A percentile compares a stretch with the other conserved stretches of the same genome.
phyloP scores from a whole-genome alignment of 2,888 invertebrate genomes.

The Achlya flavicornis region DNA sequence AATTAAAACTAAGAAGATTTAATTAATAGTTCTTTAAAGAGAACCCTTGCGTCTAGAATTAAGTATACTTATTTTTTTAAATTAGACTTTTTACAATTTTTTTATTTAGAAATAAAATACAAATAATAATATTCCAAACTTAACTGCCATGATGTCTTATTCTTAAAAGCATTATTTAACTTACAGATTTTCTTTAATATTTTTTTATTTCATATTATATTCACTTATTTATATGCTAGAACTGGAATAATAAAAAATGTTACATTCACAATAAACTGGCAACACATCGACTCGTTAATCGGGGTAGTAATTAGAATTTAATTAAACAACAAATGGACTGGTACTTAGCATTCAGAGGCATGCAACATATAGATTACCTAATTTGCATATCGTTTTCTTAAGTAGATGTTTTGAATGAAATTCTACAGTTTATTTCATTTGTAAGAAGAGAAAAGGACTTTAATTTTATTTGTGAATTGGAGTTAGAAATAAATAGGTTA shows the following conservation, averaged over 20 bases:
- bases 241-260: not conserved
- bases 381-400: conserved; percentile 19
- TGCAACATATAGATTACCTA: conserved; percentile 20
- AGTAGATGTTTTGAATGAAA: not conserved
- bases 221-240: too few relatives aligned
- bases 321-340: conserved; percentile 56
- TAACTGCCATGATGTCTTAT: too few relatives aligned
- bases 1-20: too few relatives aligned
- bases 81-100: too few relatives aligned
- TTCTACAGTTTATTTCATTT: not conserved
- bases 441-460: not conserved
- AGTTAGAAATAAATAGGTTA: not conserved
- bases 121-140: too few relatives aligned
- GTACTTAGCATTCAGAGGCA: conserved; percentile 21
- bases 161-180: too few relatives aligned
- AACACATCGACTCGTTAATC: conserved; percentile 53
- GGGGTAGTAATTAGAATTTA: conserved; percentile 66
- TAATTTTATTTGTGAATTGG: not conserved
- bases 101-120: too few relatives aligned
- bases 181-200: too few relatives aligned
- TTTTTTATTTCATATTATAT: too few relatives aligned
- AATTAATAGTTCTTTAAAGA: too few relatives aligned
- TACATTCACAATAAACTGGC: conserved; percentile 21
- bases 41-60: too few relatives aligned
- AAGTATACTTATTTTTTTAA: too few relatives aligned